Base-by-base conservation (phyloP, 2,113 vertebrate species). In the Aegithalos caudatus region DNA sequence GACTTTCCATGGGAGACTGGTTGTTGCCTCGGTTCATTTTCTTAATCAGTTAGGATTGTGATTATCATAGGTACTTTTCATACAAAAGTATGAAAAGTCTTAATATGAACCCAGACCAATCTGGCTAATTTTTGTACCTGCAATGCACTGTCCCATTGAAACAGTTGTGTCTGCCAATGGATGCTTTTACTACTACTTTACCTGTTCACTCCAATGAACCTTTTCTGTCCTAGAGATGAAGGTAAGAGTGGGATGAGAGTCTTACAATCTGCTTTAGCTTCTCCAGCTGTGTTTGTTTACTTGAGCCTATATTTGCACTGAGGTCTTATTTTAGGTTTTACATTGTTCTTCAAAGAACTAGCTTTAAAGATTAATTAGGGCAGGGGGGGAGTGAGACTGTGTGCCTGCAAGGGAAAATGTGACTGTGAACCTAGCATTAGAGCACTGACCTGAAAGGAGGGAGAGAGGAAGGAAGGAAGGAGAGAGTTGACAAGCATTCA, bases 331-430 rank as follows among this genome's bases (percentile, higher is more conserved):
- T 89, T 90, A 84, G 77, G 20, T 83, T 93, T 86, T 74, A 47
- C 47, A 40, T 67, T 91, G 76, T 86, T 95, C 77, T 96, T 94
- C 86, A 92, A 56, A 93, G 54, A 93, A 78, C 76, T 92, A 67
- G 47, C 83, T 95, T 96, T 95, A 95, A 97, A 93, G 72, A 95
- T 96, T 94, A 97, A 95, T 96, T 94, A 95, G 88, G 60, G 64
- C 29, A 4, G 22, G 40, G 27, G 37, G 50, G 51, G 51, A 77
- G 60, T 60, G 72, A 71, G 82, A 88, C 54, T 25, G 7, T 90
- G 67, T 94, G 95, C 83, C 96, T 96, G 83, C 86, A 33, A 93
- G 92, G 91, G 91, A 92, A 93, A 93, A 93, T 60, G 45, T 90
- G 90, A 27, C 90, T 85, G 35, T 92, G 85, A 88, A 90, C 94